Base-by-base conservation (phyloP, 2,113 vertebrate genomes). In the Hipposideros armiger region DNA sequence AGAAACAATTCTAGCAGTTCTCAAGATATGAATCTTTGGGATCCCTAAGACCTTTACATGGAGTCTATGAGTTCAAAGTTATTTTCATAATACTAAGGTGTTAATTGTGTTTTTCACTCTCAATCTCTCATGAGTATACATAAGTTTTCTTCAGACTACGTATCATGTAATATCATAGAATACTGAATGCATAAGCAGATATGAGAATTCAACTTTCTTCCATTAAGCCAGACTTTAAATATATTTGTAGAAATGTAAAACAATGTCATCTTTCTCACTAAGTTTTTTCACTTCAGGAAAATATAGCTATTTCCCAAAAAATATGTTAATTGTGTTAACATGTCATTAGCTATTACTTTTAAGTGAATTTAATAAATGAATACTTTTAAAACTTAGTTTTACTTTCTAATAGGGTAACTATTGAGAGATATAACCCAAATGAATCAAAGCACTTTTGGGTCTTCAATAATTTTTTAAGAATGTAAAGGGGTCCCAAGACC, bases 301-400 rank as follows among this genome's bases (percentile, higher is more conserved):
- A 92, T 40, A 78, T 14, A 5, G 2, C 28, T 73, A 76, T 87
- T 84, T 56, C 64, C n/a, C 2, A 17, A 1, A 80, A 80, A 91
- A 67, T 20, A 88, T 7, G 22, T 73, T 76, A 77, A 88, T 30
- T 76, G 11, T 60, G 7, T 86, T 16, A 84, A 96, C 13, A 47
- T 76, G 52, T 56, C 74, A 89, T 67, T 76, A 88, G 20, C 14
- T 83, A 20, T 92, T 81, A 92, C 32, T 94, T 90, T 87, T 26
- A 77, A 87, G n/a, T 95, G 13, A 76, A 85, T 54, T 90, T 92
- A 86, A 81, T 74, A 67, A 94, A 52, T 77, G 24, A 42, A 50
- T 72, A 72, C 54, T 72, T 69, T 69, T 58, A 67, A 92, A 85
- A 74, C 10, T 78, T 95, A 82, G n/a, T 62, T 69, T 81, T 96